Base-by-base conservation (phyloP, 2,113 vertebrate genomes). In the Cromileptes altivelis region DNA sequence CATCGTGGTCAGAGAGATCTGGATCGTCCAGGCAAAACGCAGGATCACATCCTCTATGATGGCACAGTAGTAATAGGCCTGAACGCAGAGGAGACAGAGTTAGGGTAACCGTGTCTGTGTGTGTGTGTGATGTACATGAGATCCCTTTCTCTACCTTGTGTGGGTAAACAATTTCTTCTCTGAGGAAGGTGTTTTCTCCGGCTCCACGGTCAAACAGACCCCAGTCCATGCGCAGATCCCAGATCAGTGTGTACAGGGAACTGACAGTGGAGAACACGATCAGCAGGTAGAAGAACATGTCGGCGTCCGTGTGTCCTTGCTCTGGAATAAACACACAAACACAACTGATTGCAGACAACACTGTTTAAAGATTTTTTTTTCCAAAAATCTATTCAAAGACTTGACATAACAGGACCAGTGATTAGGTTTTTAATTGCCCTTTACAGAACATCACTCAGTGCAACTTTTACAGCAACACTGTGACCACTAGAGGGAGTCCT, bases 151-250 rank as follows among this genome's bases (percentile, higher is more conserved):
- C 89, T 79, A 99, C 98, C 96, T 99, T 99, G 84, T 99, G 98
- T 27, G 98, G 98, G 87, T 99, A 99, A 86, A 99, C 98, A 18
- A 99, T 99, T 92, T 99, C 98, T 93, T 99, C 98, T 70, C 98
- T 95, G 83, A 99, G 97, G 91, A 99, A 99, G 81, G 97, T 98
- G 88, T 99, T 98, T 92, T 99, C 98, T 84, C 98, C 98, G 13
- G 98, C 98, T 30, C 97, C 97, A 40, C 96, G 97, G 93, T 99
- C 98, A 87, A 99, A 99, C 91, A 99, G 96, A 68, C 98, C 98
- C 98, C 98, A 99, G 94, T 99, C 98, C 98, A 99, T 99, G 90
- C 98, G 98, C 88, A 99, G 96, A 90, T 99, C 98, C 98, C 98
- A 99, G 92, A 98, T 98, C 58, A 99, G 97, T 1, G 98, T 99